Conservation (phyloP, 2,113 vertebrate species). For the Cochlearius cochlearius region DNA sequence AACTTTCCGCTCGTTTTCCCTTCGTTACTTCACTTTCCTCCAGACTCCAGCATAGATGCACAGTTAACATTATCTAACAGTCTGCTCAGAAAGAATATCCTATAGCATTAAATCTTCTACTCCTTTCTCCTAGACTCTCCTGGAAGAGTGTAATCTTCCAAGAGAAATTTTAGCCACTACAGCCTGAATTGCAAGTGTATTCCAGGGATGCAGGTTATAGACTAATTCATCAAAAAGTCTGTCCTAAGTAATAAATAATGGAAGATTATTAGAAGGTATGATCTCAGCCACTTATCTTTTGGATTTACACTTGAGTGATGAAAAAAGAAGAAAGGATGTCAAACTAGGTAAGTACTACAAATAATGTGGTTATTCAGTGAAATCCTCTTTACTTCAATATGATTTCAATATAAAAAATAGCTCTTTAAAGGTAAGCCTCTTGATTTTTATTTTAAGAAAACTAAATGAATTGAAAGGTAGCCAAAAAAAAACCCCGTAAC, state of each 20-base stretch:
- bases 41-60: not conserved
- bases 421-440: not conserved
- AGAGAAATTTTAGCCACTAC: not conserved
- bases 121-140: not conserved
- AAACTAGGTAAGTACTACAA: not conserved
- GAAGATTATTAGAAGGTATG: slow-evolving; percentile 29
- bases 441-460: not conserved
- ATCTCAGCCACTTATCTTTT: slow-evolving; percentile 40
- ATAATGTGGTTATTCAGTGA: not conserved
- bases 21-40: not conserved
- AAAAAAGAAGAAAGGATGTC: not conserved
- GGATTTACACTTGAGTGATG: not conserved
- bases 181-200: not conserved
- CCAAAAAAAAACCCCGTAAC: not conserved
- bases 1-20: not conserved
- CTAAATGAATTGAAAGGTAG: slow-evolving; percentile 5
- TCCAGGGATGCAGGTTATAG: not conserved
- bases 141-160: not conserved
- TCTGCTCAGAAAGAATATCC: not conserved
- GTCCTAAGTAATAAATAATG: slow-evolving; percentile 15
- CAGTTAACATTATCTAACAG: not conserved
- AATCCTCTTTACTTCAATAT: not conserved
- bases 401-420: not conserved
- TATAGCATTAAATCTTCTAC: not conserved
- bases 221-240: not conserved